Evolutionary conservation across 2,113 vertebrate species (phyloP).

Genomic region (Pterocles burchelli): DNA sequence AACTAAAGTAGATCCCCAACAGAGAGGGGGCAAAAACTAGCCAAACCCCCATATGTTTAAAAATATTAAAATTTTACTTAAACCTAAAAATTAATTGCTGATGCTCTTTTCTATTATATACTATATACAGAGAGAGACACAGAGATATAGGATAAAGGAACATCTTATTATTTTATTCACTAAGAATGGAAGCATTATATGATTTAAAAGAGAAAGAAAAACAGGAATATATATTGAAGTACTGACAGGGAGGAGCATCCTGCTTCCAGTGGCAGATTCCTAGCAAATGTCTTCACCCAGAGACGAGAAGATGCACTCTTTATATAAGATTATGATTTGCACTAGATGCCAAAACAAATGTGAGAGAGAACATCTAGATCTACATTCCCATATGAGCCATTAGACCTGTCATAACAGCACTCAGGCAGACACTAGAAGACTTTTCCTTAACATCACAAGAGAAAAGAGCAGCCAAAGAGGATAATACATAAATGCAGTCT

Average conservation of each 20-base stretch:
- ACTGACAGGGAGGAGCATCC: background rate
- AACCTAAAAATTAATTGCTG: background rate
- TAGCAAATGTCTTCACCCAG: background rate
- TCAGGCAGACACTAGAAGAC: background rate
- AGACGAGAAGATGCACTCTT: background rate
- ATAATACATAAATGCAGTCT: background rate
- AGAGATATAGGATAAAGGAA: background rate
- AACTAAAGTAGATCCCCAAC: background rate
- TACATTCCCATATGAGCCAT: constrained; percentile 8
- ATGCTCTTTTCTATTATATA: background rate
- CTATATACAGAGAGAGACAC: background rate
- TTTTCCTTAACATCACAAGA: background rate
- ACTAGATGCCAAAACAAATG: background rate
- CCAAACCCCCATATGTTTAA: background rate
- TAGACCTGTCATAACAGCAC: constrained; percentile 1
- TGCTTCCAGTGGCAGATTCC: background rate
- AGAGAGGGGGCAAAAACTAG: fast-evolving
- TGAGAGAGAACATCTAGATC: background rate
- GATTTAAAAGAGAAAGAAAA: background rate
- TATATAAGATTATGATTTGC: background rate
- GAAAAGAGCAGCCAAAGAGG: background rate
- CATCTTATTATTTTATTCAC: background rate
- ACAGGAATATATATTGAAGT: background rate
- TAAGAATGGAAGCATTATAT: background rate
- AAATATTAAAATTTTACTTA: background rate